These are phyloP conservation scores for Nasonia vitripennis DNA, from an alignment of 1,140 invertebrate genomes.

Conservation along the genomic window DNA sequence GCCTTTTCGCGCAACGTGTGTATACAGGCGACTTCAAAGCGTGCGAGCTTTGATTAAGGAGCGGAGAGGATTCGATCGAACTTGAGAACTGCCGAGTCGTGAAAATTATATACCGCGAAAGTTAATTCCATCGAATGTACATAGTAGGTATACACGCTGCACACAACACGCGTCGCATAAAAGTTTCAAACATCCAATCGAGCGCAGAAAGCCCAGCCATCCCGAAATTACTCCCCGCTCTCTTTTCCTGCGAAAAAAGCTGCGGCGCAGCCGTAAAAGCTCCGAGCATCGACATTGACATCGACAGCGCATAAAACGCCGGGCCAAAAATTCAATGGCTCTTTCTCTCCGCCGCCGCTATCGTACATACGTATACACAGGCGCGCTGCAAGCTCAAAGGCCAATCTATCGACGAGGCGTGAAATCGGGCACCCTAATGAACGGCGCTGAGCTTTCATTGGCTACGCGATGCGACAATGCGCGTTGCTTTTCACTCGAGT, in stretches of 20 bases:
- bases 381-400: background rate
- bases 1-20: background rate
- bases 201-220: background rate
- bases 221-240: background rate
- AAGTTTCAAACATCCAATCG: background rate
- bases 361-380: too few species aligned
- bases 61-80: background rate
- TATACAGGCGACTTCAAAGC: background rate
- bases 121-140: background rate
- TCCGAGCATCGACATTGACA: background rate
- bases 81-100: too few species aligned
- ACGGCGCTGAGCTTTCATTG: background rate
- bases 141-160: too few species aligned
- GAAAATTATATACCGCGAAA: background rate
- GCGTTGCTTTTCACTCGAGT: background rate
- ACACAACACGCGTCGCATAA: background rate
- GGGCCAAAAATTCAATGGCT: background rate
- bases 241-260: background rate
- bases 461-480: background rate
- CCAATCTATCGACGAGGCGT: background rate
- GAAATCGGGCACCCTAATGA: background rate
- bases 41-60: background rate
- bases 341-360: too few species aligned
- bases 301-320: background rate
- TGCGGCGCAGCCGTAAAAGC: background rate